Evolutionary conservation across 2,113 vertebrate species (phyloP).

Genomic region (Notarius quadriscutis): DNA sequence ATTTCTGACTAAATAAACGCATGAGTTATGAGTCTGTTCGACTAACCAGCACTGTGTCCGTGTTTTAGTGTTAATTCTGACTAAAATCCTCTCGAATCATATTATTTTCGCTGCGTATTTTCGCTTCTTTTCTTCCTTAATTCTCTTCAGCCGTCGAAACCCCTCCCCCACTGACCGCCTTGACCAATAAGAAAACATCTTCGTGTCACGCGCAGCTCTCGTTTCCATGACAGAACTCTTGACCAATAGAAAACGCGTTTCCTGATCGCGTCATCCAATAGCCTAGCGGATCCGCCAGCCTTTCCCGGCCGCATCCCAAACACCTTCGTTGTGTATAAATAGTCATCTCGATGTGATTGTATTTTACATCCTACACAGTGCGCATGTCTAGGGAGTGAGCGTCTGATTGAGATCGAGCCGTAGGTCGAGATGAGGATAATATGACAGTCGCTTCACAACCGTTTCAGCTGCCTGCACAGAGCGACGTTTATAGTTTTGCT

Average conservation of each 20-base stretch:
- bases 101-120: neutral
- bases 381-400: neutral
- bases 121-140: neutral
- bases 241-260: constrained; percentile 19
- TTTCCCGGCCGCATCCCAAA: neutral
- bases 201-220: neutral
- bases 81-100: neutral
- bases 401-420: neutral
- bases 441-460: constrained; percentile 48
- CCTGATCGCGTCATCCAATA: constrained; percentile 4
- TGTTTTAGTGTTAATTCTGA: neutral
- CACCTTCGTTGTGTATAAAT: rapidly evolving
- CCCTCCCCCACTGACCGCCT: neutral
- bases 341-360: neutral
- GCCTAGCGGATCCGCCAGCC: neutral
- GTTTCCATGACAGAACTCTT: constrained; percentile 10
- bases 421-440: constrained; percentile 31
- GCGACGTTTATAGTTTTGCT: constrained; percentile 39
- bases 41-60: neutral
- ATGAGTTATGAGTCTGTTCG: too few relatives aligned
- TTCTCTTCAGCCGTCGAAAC: neutral
- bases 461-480: constrained; percentile 32
- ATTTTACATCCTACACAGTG: neutral
- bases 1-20: neutral
- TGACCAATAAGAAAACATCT: constrained; percentile 10